Evolutionary conservation across 2,113 vertebrate species (phyloP), one percentile per base, ranked within the genome.

Genomic region (Stegostoma tigrinum): DNA sequence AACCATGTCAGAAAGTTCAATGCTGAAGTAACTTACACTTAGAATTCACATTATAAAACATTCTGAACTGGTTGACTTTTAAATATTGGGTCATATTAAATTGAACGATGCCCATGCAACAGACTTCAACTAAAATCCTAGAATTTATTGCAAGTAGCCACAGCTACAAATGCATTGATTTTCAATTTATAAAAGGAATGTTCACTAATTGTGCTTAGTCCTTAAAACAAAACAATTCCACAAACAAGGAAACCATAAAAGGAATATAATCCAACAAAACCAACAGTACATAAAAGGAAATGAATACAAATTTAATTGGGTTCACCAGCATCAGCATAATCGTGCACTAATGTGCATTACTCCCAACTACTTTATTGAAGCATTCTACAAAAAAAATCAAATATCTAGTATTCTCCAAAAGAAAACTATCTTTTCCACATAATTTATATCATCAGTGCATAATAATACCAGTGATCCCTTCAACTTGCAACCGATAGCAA

Each of bases 401-500:
- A 95, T 72, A 52, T 52, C 10, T 34, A 14, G 42, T 72, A 72
- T 24, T 52, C 24, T 48, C 67, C 45, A 95, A 34, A 95, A 94
- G 4, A 95, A 68, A 95, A 24, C 38, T 72, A 48, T 72, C 42
- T 27, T 95, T 52, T 45, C 38, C 68, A 48, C 67, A 95, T 93
- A 64, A 91, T 91, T 64, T 38, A 93, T 38, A 95, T 72, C 66
- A 95, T 95, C 66, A 95, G 94, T 95, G 94, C 94, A 95, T 95
- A 95, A 75, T 52, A 52, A 27, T 45, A 72, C 27, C 94, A 75
- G 68, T 95, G 89, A 93, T 93, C 34, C 55, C 34, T 72, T 95
- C 68, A 95, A 75, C 24, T 70, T 95, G 23, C 67, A 17, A 72
- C 42, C 15, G 80, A 27, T 3, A 72, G 24, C 93, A 95, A 72